Conservation (phyloP, 2,888 invertebrate genomes). For the Ferdinandea cuprea region DNA sequence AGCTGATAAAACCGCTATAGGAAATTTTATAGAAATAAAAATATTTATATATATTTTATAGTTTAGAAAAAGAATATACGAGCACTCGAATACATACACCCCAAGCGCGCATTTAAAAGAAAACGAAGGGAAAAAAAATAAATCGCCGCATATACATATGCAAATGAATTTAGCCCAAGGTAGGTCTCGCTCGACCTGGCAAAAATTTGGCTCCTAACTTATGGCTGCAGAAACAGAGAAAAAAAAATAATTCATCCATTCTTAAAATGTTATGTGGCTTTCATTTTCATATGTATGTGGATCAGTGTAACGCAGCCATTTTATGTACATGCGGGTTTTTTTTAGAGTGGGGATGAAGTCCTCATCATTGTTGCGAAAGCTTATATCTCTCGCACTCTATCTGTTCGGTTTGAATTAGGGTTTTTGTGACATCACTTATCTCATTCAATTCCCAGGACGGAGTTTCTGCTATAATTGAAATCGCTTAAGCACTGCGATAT, state of each 20-base stretch:
- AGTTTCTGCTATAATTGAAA: constrained; percentile 61
- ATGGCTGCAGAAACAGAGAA: not conserved
- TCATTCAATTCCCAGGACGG: constrained; percentile 51
- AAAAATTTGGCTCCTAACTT: constrained; percentile 24
- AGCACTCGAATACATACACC: not conserved
- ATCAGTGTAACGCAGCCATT: constrained; percentile 44
- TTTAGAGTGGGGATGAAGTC: constrained; percentile 31
- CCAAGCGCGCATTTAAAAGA: not conserved
- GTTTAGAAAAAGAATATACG: too few relatives aligned
- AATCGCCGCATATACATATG: constrained; percentile 34
- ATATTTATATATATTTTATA: too few relatives aligned
- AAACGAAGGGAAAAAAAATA: constrained; percentile 6
- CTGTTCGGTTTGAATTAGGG: constrained; percentile 54
- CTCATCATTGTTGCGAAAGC: constrained; percentile 29
- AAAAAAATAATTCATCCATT: constrained; percentile 33
- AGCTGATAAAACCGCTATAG: not conserved
- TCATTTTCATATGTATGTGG: constrained; percentile 41
- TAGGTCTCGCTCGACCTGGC: constrained; percentile 17
- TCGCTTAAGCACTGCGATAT: constrained; percentile 54
- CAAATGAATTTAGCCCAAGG: constrained; percentile 43
- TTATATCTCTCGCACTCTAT: constrained; percentile 39
- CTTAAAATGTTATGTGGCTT: constrained; percentile 52
- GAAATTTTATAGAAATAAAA: constrained; percentile 6
- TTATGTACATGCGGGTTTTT: constrained; percentile 33
- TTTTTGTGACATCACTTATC: constrained; percentile 64